Evolutionary conservation across 2,888 invertebrate species (phyloP).

Genomic region (Sarcophaga rosellei): DNA sequence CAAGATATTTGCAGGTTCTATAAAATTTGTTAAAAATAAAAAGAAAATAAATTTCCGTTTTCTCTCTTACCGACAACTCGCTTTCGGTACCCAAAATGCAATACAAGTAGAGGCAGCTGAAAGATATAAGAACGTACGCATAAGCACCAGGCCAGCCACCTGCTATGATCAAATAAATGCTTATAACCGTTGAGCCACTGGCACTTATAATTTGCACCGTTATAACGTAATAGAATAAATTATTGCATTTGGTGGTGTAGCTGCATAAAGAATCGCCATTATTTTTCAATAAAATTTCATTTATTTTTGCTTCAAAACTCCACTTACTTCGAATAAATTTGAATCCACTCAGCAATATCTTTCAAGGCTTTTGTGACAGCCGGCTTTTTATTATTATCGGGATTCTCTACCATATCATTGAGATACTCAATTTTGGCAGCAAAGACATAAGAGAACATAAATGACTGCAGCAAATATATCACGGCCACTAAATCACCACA

Average conservation of each 20-base stretch:
- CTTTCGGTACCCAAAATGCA: slow-evolving; percentile 73
- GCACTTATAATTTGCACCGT: slow-evolving; percentile 57
- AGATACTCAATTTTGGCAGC: slow-evolving; percentile 68
- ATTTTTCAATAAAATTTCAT: not conserved
- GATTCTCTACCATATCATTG: slow-evolving; percentile 56
- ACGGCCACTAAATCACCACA: slow-evolving; percentile 71
- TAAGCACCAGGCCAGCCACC: slow-evolving; percentile 72
- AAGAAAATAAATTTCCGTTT: not conserved
- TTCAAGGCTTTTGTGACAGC: slow-evolving; percentile 32
- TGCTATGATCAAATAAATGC: slow-evolving; percentile 69
- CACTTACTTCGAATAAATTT: slow-evolving; percentile 66
- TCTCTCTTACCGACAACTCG: slow-evolving; percentile 69
- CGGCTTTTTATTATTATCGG: not conserved
- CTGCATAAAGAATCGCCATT: slow-evolving; percentile 42
- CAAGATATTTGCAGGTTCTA: not conserved
- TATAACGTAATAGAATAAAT: slow-evolving; percentile 64
- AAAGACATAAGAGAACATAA: slow-evolving; percentile 70
- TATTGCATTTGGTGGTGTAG: slow-evolving; percentile 69
- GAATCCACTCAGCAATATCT: slow-evolving; percentile 71
- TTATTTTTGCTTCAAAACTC: slow-evolving; percentile 12
- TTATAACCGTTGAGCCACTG: slow-evolving; percentile 63
- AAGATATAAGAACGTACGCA: slow-evolving; percentile 65
- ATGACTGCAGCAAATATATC: slow-evolving; percentile 66
- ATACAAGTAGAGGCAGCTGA: slow-evolving; percentile 71
- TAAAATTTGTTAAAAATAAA: not conserved